Evolutionary conservation across 2,888 invertebrate genomes (phyloP), one percentile per base, ranked within the genome.

Genomic region (Mylabris sibirica): DNA sequence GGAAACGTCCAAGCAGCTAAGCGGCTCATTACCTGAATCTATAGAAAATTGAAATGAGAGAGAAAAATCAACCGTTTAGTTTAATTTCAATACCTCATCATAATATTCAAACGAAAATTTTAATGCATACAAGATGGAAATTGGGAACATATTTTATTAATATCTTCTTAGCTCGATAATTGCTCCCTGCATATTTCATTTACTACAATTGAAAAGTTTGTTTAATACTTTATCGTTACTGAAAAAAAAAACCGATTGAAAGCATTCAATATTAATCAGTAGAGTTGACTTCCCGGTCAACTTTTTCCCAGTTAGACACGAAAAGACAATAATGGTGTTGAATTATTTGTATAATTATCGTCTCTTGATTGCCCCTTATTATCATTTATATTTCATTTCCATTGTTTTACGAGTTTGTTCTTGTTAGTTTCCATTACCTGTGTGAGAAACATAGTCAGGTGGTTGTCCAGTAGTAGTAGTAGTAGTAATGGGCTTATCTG

Each of bases 401-500:
- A 44, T 44, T 44, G 44, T 44, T 44, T 44, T 44, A 44, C n/a
- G 44, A n/a, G 1, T 44, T 17, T 44, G 49, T 49, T 20, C 20
- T 20, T 20, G 20, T 49, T 49, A 9, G 49, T 3, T 20, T 20
- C 20, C 9, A 44, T n/a, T 49, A 49, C 49, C 49, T 49, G 49
- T 49, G 49, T 1, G 9, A 4, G 44, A 30, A 30, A 44, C 44
- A 8, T 2, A 35, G 44, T n/a, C 44, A 44, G n/a, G n/a, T 44
- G 12, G 44, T n/a, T 17, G 44, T 44, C 49, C 66, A 64, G 60
- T 69, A 44, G 35, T n/a, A n/a, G n/a, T n/a, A n/a, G n/a, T n/a
- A n/a, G n/a, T n/a, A n/a, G n/a, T n/a, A n/a, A n/a, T 64, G 44
- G 72, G 70, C 71, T 75, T 78, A 78, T 78, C 78, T 77, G 70